phyloP scores from a whole-genome alignment of 2,797 vertebrate genomes.

The Lithobates pipiens region DNA sequence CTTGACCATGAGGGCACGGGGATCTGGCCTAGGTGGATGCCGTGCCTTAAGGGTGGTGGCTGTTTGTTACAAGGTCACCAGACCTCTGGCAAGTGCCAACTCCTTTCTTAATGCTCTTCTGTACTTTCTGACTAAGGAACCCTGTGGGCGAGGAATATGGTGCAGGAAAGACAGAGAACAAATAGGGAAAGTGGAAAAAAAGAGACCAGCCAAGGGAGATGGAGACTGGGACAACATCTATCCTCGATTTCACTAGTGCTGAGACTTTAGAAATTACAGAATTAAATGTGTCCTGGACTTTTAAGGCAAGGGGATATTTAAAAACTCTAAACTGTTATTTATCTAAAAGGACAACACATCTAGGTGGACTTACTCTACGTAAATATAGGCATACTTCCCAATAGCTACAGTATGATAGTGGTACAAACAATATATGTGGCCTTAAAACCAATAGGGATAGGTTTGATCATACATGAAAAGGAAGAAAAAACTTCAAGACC shows the following conservation, averaged over 20 bases:
- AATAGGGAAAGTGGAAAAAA: slow-evolving; percentile 71
- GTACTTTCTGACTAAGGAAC: slow-evolving; percentile 84
- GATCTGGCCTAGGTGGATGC: slow-evolving; percentile 69
- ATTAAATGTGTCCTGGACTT: background rate
- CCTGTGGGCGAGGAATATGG: slow-evolving; percentile 74
- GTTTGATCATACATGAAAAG: too few species aligned
- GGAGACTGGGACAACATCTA: slow-evolving; percentile 63
- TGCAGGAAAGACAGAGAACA: slow-evolving; percentile 77
- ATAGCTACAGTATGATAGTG: background rate
- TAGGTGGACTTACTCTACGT: background rate
- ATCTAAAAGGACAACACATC: background rate
- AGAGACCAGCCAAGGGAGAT: slow-evolving; percentile 50
- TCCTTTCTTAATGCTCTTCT: slow-evolving; percentile 85
- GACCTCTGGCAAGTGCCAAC: slow-evolving; percentile 83
- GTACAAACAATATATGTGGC: background rate
- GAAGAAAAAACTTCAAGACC: background rate
- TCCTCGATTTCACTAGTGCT: slow-evolving; percentile 25
- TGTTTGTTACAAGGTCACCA: slow-evolving; percentile 85
- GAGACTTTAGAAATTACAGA: background rate
- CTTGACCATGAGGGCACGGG: slow-evolving; percentile 76
- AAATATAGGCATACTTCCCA: background rate
- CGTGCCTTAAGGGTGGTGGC: slow-evolving; percentile 78
- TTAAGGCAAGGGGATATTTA: background rate
- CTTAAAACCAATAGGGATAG: background rate
- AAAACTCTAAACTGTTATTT: background rate